Conservation (phyloP, 2,888 invertebrate species). For the Idaea aversata region DNA sequence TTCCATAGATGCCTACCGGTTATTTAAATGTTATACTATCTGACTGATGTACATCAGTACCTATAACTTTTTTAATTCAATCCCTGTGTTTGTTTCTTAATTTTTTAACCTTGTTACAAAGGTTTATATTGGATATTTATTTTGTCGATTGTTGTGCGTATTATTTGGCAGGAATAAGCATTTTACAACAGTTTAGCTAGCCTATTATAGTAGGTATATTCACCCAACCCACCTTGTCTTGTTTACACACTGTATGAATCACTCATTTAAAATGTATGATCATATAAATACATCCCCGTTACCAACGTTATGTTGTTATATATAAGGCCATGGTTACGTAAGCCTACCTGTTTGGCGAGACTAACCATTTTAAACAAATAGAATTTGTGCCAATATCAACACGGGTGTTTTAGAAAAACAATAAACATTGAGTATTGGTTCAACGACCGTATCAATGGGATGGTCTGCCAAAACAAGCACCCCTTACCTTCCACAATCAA, state of each 20-base stretch:
- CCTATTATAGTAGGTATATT: no score
- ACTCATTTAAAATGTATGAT: background rate
- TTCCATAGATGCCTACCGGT: no score
- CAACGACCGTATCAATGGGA: slow-evolving; percentile 59
- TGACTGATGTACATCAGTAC: no score
- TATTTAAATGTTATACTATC: no score
- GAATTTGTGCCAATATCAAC: slow-evolving; percentile 73
- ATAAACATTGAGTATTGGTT: slow-evolving; percentile 60
- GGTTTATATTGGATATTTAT: no score
- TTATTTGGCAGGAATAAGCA: no score
- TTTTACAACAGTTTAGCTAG: no score
- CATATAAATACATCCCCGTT: background rate
- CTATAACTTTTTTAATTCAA: no score
- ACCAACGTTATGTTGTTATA: slow-evolving; percentile 32
- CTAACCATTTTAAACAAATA: slow-evolving; percentile 74
- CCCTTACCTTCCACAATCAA: slow-evolving; percentile 59
- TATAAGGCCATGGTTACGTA: slow-evolving; percentile 56
- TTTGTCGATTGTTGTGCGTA: no score
- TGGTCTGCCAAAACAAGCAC: slow-evolving; percentile 73
- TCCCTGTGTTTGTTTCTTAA: no score
- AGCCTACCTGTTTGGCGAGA: slow-evolving; percentile 61
- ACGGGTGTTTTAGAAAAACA: slow-evolving; percentile 69
- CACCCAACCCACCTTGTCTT: no score
- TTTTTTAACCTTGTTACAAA: no score
- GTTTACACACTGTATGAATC: background rate